These are phyloP conservation scores for Archaeoteleia sp. DNA, from an alignment of 2,888 invertebrate species.

Conservation along the genomic window DNA sequence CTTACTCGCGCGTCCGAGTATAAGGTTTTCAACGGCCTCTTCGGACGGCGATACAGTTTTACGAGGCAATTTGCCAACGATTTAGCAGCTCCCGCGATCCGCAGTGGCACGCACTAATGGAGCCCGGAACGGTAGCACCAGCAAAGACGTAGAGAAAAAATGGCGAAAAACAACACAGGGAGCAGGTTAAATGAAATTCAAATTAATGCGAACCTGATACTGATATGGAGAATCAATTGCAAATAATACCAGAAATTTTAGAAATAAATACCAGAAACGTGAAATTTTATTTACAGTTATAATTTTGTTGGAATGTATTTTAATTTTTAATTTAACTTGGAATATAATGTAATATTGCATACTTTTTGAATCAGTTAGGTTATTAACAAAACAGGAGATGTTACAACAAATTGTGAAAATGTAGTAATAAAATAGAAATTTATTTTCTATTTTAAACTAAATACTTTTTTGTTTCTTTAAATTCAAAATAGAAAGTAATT, in stretches of 20 bases:
- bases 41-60: slow-evolving; percentile 59
- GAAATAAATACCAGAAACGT: too few species aligned
- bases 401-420: too few species aligned
- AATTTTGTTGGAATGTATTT: too few species aligned
- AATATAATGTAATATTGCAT: too few species aligned
- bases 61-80: slow-evolving; percentile 61
- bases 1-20: slow-evolving; percentile 49
- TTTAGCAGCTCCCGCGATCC: slow-evolving; percentile 58
- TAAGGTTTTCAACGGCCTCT: slow-evolving; percentile 47
- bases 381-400: too few species aligned
- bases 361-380: too few species aligned
- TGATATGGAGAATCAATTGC: slow-evolving; percentile 39
- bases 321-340: too few species aligned
- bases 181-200: slow-evolving; percentile 25
- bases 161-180: slow-evolving; percentile 5
- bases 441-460: too few species aligned
- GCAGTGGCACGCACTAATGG: slow-evolving; percentile 59
- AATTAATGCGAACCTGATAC: slow-evolving; percentile 39
- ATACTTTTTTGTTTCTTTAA: too few species aligned
- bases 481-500: too few species aligned
- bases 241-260: slow-evolving; percentile 10
- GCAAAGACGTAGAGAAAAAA: slow-evolving; percentile 25
- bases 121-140: slow-evolving; percentile 29
- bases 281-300: too few species aligned
- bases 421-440: too few species aligned